Evolutionary conservation across 1,140 invertebrate species (phyloP).

Genomic region (Panagrolaimus sp.): DNA sequence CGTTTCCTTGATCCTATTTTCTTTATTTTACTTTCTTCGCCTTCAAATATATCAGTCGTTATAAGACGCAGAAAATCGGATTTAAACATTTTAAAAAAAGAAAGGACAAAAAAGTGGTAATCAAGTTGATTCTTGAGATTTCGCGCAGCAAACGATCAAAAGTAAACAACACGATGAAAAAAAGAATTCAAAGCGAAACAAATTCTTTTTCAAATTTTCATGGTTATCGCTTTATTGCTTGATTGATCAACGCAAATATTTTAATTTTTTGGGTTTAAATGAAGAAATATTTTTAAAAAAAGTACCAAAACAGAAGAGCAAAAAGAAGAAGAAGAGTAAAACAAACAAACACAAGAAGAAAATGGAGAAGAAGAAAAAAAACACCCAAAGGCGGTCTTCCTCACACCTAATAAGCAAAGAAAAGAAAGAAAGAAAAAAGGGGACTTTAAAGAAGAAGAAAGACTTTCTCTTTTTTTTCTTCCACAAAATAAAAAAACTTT

Average conservation of each 20-base stretch:
- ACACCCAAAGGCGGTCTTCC: too few relatives aligned
- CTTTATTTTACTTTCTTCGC: too few relatives aligned
- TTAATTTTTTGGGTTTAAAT: neutral
- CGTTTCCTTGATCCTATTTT: too few relatives aligned
- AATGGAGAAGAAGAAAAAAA: too few relatives aligned
- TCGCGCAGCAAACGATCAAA: slow-evolving; percentile 10
- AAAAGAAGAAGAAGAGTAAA: neutral
- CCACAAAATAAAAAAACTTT: too few relatives aligned
- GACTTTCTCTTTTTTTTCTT: too few relatives aligned
- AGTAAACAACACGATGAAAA: neutral
- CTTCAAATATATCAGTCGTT: neutral
- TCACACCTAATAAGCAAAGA: too few relatives aligned
- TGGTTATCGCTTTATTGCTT: neutral
- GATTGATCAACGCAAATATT: neutral
- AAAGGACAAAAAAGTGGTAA: neutral
- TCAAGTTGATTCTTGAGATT: neutral
- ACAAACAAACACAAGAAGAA: too few relatives aligned
- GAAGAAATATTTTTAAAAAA: too few relatives aligned
- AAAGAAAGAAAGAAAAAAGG: too few relatives aligned
- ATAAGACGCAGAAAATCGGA: neutral
- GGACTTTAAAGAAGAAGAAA: too few relatives aligned
- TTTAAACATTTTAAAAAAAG: slow-evolving; percentile 8
- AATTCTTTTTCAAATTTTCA: slow-evolving; percentile 16
- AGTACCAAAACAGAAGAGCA: too few relatives aligned
- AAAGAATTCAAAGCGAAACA: neutral